Percentiles rank a stretch among this genome's conserved stretches.
Evolutionary conservation across 2,888 invertebrate genomes (phyloP).

Genomic region (Caenorhabditis uteleia): DNA sequence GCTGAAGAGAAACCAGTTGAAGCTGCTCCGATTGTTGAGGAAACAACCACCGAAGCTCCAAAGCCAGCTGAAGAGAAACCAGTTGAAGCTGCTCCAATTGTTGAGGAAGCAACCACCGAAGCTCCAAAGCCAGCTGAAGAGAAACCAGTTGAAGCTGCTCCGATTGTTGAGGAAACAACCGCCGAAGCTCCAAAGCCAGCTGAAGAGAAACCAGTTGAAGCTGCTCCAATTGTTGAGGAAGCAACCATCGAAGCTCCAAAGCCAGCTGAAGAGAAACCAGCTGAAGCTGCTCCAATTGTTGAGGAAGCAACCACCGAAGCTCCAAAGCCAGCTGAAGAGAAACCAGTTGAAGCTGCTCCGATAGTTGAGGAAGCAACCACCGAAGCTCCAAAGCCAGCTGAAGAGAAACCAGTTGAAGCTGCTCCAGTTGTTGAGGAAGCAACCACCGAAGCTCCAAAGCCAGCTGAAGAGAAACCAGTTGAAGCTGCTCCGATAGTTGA

Average conservation of each 20-base stretch:
- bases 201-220: constrained; percentile 2
- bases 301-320: constrained; percentile 10
- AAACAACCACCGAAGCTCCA: constrained; percentile 4
- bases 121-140: constrained; percentile 11
- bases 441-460: constrained; percentile 7
- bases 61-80: constrained; percentile 19
- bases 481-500: constrained; percentile 1
- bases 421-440: neutral
- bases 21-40: constrained; percentile 9
- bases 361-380: too few relatives aligned
- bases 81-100: constrained; percentile 5
- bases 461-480: neutral
- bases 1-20: constrained; percentile 9
- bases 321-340: constrained; percentile 6
- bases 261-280: constrained; percentile 4
- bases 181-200: constrained; percentile 4
- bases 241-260: too few relatives aligned
- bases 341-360: constrained; percentile 5
- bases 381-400: constrained; percentile 4
- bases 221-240: too few relatives aligned
- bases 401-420: constrained; percentile 16
- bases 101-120: constrained; percentile 7
- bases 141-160: constrained; percentile 6
- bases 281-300: constrained; percentile 9
- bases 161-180: constrained; percentile 1